Percentiles rank a stretch among this genome's conserved stretches.
phyloP scores from a whole-genome alignment of 92 coral and sea anemone species.

The Nematostella vectensis region DNA sequence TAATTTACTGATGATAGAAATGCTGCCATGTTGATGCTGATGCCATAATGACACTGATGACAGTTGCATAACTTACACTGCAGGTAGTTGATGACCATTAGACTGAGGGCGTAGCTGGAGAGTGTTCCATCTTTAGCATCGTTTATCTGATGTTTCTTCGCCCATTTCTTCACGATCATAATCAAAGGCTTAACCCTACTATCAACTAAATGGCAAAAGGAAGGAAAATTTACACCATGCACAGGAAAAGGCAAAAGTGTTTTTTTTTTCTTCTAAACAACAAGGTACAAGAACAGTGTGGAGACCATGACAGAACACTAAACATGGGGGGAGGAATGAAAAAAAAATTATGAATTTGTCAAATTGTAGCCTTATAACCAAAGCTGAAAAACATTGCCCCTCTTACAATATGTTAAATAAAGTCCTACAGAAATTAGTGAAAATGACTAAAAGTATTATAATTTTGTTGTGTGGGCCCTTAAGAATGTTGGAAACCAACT shows the following conservation, averaged over 20 bases:
- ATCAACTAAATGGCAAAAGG: constrained; percentile 45
- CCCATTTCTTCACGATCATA: constrained; percentile 88
- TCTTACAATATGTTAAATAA: too few species aligned
- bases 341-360: not conserved
- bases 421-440: too few species aligned
- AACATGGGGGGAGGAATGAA: not conserved
- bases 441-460: too few species aligned
- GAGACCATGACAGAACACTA: too few species aligned
- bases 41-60: not conserved
- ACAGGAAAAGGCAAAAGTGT: not conserved
- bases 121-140: constrained; percentile 92
- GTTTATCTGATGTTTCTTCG: constrained; percentile 79
- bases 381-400: too few species aligned
- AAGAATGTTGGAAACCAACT: too few species aligned
- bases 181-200: constrained; percentile 74
- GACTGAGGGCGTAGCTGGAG: constrained; percentile 80
- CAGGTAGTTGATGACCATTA: constrained; percentile 85
- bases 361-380: too few species aligned
- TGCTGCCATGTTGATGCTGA: too few species aligned
- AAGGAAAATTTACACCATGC: not conserved
- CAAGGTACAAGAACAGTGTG: not conserved
- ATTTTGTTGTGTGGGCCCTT: too few species aligned
- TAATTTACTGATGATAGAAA: too few species aligned
- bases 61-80: constrained; percentile 49
- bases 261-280: not conserved